Evolutionary conservation across 2,113 vertebrate species (phyloP), one percentile per base, ranked within the genome.

Genomic region (Anser cygnoides): DNA sequence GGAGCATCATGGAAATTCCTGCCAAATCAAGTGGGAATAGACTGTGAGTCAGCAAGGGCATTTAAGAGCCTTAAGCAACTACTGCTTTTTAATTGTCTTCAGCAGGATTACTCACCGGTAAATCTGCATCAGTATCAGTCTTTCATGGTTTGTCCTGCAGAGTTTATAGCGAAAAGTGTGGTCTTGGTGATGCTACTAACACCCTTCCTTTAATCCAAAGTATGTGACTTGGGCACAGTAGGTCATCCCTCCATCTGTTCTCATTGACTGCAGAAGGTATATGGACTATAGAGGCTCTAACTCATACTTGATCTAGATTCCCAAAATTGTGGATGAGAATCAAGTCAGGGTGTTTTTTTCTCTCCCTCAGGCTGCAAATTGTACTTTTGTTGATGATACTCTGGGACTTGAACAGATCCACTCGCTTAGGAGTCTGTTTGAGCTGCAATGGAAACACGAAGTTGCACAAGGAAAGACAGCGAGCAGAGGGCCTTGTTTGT

Each of bases 301-400:
- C 20, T 78, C 6, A 33, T 57, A 44, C 41, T 54, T 84, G 10
- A 77, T 3, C 29, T 49, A 57, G 31, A 15, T 31, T 23, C 9
- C n/a, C 8, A 10, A 35, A 71, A 22, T 12, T 71, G 18, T 86
- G 33, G 3, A 23, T 33, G 29, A 62, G 37, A 79, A 86, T 37
- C 16, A 43, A 44, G 18, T 5, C 3, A 11, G 10, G 1, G 1
- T 3, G 7, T 43, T 0, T 18, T 18, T 35, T 41, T 29, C 28
- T 2, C 10, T 3, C n/a, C 26, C 19, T 41, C 26, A 46, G 41
- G 28, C 9, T 71, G 13, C 52, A 66, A 54, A 54, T 37, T 2
- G 2, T 61, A 33, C 35, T 79, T 58, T 74, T 70, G 28, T 37
- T 50, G 41, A 0, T 58, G 39, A 9, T 23, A 74, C 13, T n/a